Conservation (phyloP, 2,888 invertebrate genomes). For the Protonemura montana region DNA sequence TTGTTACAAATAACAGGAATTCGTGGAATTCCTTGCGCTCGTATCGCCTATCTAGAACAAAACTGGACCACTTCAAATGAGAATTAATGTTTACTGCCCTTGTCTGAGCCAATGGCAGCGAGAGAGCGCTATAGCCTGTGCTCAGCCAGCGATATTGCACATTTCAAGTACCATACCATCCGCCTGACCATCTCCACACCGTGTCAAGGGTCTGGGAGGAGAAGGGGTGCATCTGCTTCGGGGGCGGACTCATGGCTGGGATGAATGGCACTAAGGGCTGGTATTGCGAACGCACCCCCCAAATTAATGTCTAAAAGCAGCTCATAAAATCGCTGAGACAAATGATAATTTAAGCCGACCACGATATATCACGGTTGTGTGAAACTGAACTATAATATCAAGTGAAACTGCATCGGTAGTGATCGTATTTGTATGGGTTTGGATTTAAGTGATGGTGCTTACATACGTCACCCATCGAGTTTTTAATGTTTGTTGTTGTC, state of each 20-base stretch:
- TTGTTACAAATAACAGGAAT: neutral
- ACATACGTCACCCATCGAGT: neutral
- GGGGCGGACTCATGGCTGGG: neutral
- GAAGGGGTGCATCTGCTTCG: neutral
- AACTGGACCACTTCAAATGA: conserved; percentile 32
- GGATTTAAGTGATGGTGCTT: neutral
- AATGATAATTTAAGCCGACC: neutral
- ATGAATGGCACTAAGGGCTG: neutral
- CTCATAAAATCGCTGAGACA: conserved; percentile 19
- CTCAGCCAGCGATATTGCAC: neutral
- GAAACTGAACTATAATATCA: neutral
- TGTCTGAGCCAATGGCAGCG: conserved; percentile 21
- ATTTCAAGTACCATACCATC: neutral
- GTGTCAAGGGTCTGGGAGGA: neutral
- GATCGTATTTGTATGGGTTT: neutral
- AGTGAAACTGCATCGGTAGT: neutral
- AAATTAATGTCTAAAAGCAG: neutral
- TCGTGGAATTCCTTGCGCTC: neutral
- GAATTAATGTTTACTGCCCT: conserved; percentile 26
- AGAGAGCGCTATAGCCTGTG: neutral
- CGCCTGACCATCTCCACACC: neutral
- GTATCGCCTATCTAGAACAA: neutral
- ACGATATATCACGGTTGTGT: neutral
- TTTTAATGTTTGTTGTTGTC: neutral
- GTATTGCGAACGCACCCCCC: neutral